phyloP scores from a whole-genome alignment of 2,113 vertebrate species.

The Takifugu flavidus region DNA sequence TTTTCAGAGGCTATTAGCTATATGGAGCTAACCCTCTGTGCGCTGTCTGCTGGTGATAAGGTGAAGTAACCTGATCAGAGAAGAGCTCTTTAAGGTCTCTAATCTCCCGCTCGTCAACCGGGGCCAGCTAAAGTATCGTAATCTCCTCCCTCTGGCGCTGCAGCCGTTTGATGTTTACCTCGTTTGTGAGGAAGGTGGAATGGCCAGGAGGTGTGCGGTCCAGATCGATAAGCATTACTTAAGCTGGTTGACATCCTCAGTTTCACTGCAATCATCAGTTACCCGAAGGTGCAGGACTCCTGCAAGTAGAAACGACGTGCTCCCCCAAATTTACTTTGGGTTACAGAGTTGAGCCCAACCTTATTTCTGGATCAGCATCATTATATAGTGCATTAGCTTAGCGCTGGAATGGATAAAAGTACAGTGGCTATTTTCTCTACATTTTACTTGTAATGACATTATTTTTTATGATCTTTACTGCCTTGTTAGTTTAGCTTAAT shows the following conservation, averaged over 20 bases:
- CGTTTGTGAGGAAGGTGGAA: conserved; percentile 25
- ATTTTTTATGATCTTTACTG: too few species aligned
- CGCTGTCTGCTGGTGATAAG: conserved; percentile 60
- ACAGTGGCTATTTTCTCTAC: too few species aligned
- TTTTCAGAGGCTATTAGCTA: conserved; percentile 39
- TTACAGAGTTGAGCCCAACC: too few species aligned
- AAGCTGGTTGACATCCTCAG: conserved; percentile 39
- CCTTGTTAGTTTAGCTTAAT: too few species aligned
- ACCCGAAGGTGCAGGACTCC: too few species aligned
- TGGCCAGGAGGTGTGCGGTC: conserved; percentile 23
- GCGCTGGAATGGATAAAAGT: too few species aligned
- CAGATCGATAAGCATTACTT: conserved; percentile 55
- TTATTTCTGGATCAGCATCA: too few species aligned
- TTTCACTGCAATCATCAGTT: conserved; percentile 27
- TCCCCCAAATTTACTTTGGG: too few species aligned
- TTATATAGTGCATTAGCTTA: too few species aligned
- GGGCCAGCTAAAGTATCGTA: conserved; percentile 48
- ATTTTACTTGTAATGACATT: too few species aligned
- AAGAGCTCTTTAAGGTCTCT: conserved; percentile 61
- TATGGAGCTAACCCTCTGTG: conserved; percentile 29
- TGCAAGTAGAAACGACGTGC: too few species aligned
- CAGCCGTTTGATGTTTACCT: conserved; percentile 37
- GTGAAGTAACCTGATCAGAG: conserved; percentile 61
- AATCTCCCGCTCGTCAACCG: conserved; percentile 54
- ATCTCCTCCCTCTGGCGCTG: conserved; percentile 47